Conservation (phyloP, 2,797 vertebrate genomes). For the Dendrocincla tyrannina region DNA sequence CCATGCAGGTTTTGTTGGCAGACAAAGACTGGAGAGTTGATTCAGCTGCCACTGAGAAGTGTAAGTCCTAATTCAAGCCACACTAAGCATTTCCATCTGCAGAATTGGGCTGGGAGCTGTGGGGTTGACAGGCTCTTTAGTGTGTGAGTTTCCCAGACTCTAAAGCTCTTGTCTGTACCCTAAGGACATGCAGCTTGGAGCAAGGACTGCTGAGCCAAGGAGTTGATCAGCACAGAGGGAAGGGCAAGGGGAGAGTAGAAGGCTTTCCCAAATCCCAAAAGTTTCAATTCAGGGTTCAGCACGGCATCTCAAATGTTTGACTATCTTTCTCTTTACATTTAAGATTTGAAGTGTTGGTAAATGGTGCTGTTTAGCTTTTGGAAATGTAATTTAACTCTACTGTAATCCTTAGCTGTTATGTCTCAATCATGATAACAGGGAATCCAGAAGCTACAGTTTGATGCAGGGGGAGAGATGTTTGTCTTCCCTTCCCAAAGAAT, state of each 20-base stretch:
- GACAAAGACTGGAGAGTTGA: background rate
- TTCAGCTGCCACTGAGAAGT: background rate
- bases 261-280: background rate
- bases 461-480: background rate
- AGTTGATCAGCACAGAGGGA: background rate
- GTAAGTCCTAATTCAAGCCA: background rate
- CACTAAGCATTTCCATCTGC: background rate
- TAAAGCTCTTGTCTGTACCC: background rate
- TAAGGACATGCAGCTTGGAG: background rate
- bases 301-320: background rate
- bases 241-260: background rate
- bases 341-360: background rate
- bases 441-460: background rate
- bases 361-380: background rate
- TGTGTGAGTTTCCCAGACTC: background rate
- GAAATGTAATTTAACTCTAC: background rate
- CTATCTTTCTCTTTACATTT: background rate
- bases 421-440: background rate
- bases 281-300: background rate
- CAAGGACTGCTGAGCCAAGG: background rate
- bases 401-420: background rate
- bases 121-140: background rate
- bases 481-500: background rate
- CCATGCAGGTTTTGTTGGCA: background rate
- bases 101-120: background rate